Percentiles rank a stretch among this genome's conserved stretches.
These are phyloP conservation scores for Leptogaster cylindrica DNA, from an alignment of 2,888 invertebrate genomes.

Conservation along the genomic window DNA sequence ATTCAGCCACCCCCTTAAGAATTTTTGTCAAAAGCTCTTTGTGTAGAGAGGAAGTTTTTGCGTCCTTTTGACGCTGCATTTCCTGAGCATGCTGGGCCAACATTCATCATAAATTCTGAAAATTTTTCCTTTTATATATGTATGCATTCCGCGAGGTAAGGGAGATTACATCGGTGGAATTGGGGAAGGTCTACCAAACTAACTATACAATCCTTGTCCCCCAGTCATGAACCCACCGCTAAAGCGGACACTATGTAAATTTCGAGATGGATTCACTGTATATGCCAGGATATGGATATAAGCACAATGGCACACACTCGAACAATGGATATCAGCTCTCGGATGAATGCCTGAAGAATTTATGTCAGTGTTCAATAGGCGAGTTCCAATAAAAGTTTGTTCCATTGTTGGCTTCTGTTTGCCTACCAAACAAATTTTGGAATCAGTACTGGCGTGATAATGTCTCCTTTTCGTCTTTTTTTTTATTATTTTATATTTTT, in stretches of 20 bases:
- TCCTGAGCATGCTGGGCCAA: slow-evolving; percentile 35
- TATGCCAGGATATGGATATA: slow-evolving; percentile 18
- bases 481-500: no score
- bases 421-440: slow-evolving; percentile 39
- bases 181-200: background rate
- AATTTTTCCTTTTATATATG: background rate
- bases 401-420: slow-evolving; percentile 40
- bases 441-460: slow-evolving; percentile 29
- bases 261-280: slow-evolving; percentile 7
- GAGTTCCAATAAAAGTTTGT: slow-evolving; percentile 40
- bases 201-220: background rate
- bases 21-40: slow-evolving; percentile 15
- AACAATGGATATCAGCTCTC: slow-evolving; percentile 38
- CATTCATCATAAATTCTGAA: slow-evolving; percentile 41
- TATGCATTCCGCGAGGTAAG: background rate
- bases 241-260: slow-evolving; percentile 37
- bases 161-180: no score
- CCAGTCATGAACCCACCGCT: background rate
- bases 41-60: slow-evolving; percentile 22
- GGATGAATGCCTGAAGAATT: slow-evolving; percentile 41
- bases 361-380: slow-evolving; percentile 36
- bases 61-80: slow-evolving; percentile 36
- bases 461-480: slow-evolving; percentile 5
- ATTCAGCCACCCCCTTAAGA: slow-evolving; percentile 22
- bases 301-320: slow-evolving; percentile 36